Evolutionary conservation across 1,140 invertebrate species (phyloP).

Genomic region (Scaptomyza pallida): DNA sequence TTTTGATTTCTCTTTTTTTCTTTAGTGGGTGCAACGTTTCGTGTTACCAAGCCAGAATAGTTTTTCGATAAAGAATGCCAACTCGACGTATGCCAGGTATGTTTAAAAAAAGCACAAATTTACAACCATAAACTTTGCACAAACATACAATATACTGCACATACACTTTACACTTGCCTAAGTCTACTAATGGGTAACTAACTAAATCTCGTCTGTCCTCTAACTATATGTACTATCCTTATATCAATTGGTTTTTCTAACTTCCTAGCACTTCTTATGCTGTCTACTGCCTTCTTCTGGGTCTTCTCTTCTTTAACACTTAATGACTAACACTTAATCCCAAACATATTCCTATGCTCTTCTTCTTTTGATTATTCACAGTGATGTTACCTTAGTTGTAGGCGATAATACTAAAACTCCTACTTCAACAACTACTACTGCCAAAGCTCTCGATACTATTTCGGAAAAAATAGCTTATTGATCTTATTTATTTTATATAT

Average conservation of each 20-base stretch:
- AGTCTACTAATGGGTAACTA: conserved; percentile 29
- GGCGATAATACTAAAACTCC: conserved; percentile 65
- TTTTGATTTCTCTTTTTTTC: conserved; percentile 36
- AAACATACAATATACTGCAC: conserved; percentile 38
- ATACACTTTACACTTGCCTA: conserved; percentile 34
- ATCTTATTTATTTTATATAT: no score
- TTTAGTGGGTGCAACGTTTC: conserved; percentile 82
- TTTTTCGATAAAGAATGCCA: conserved; percentile 79
- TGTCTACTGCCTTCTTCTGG: conserved; percentile 38
- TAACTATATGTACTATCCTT: conserved; percentile 22
- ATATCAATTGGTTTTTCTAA: conserved; percentile 15
- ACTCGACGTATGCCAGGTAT: conserved; percentile 83
- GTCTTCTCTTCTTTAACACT: conserved; percentile 38
- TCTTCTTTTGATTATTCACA: conserved; percentile 72
- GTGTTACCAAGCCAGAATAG: conserved; percentile 81
- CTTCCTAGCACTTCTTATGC: conserved; percentile 22
- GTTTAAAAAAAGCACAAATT: conserved; percentile 30
- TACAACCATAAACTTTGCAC: conserved; percentile 14
- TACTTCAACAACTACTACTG: conserved; percentile 45
- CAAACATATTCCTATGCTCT: conserved; percentile 58
- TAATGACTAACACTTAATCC: conserved; percentile 59
- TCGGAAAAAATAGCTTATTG: conserved; percentile 75
- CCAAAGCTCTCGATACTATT: conserved; percentile 70
- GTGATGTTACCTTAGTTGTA: conserved; percentile 78
- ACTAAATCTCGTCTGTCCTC: conserved; percentile 35